A percentile compares a stretch with the other conserved stretches of the same genome.
Evolutionary conservation across 2,888 invertebrate species (phyloP).

Genomic region (Griposia aprilina): DNA sequence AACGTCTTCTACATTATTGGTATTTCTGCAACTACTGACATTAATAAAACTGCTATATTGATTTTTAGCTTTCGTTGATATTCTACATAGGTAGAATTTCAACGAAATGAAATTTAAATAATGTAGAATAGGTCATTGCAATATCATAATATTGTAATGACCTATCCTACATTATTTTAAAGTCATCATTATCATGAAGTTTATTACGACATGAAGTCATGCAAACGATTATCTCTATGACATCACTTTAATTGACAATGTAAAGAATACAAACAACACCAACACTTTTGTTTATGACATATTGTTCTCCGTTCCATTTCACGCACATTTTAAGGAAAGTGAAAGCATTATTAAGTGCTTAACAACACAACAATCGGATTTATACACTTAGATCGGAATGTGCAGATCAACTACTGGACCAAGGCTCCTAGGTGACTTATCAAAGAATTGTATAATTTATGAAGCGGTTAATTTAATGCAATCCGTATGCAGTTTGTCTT

Average conservation of each 20-base stretch:
- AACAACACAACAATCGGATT: constrained; percentile 59
- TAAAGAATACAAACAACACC: constrained; percentile 40
- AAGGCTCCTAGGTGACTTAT: constrained; percentile 63
- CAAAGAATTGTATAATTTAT: constrained; percentile 47
- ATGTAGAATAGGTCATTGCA: no score
- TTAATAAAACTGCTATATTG: background rate
- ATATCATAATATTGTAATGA: background rate
- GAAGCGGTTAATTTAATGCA: constrained; percentile 15
- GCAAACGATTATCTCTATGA: constrained; percentile 15
- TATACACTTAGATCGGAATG: constrained; percentile 66
- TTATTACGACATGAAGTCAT: constrained; percentile 8
- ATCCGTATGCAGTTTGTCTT: constrained; percentile 18
- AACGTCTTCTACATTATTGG: background rate
- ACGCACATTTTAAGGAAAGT: constrained; percentile 66
- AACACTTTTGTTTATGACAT: constrained; percentile 46
- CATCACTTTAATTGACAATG: constrained; percentile 21
- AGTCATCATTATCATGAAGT: background rate
- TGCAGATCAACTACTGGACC: constrained; percentile 55
- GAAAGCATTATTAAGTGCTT: constrained; percentile 62
- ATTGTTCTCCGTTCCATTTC: constrained; percentile 64
- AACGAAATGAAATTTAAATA: no score
- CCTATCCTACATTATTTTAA: no score
- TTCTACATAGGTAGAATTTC: background rate
- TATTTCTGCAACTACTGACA: background rate
- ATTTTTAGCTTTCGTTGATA: background rate